These are phyloP conservation scores for Ceratothoa steindachneri DNA, from an alignment of 2,888 invertebrate species.

Conservation along the genomic window DNA sequence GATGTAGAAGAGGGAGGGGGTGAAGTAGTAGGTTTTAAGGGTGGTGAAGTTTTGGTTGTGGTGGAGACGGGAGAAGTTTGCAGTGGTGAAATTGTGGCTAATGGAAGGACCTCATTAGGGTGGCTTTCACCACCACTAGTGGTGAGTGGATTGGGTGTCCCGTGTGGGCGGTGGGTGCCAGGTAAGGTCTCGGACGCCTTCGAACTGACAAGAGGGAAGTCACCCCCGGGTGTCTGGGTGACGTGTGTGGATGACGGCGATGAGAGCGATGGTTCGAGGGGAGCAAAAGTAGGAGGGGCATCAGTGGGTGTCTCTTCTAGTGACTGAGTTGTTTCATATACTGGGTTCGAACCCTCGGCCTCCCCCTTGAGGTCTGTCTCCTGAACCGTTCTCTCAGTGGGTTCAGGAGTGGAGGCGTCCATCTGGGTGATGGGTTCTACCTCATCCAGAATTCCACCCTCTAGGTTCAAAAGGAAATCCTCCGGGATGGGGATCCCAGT, in stretches of 20 bases:
- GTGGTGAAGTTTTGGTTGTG: too few relatives aligned
- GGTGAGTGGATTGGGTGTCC: too few relatives aligned
- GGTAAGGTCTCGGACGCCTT: not conserved
- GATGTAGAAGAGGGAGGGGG: not conserved
- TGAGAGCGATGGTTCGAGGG: not conserved
- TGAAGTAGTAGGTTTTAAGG: not conserved
- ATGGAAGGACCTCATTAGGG: not conserved
- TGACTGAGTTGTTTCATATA: not conserved
- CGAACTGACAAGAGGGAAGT: not conserved
- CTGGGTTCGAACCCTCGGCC: not conserved
- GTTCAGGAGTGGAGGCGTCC: not conserved
- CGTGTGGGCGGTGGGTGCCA: too few relatives aligned
- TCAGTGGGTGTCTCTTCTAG: not conserved
- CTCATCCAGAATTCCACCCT: not conserved
- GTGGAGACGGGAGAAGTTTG: too few relatives aligned
- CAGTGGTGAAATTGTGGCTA: too few relatives aligned
- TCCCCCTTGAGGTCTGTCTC: not conserved
- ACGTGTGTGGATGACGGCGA: not conserved
- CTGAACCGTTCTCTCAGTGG: not conserved
- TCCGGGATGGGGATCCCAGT: slow-evolving; percentile 18
- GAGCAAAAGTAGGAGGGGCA: not conserved
- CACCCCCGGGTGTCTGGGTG: not conserved
- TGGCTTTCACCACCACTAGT: not conserved
- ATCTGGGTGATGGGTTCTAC: not conserved
- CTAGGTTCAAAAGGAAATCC: not conserved